These are phyloP conservation scores for Epinephelus fuscoguttatus DNA, from an alignment of 2,113 vertebrate species.

Conservation along the genomic window DNA sequence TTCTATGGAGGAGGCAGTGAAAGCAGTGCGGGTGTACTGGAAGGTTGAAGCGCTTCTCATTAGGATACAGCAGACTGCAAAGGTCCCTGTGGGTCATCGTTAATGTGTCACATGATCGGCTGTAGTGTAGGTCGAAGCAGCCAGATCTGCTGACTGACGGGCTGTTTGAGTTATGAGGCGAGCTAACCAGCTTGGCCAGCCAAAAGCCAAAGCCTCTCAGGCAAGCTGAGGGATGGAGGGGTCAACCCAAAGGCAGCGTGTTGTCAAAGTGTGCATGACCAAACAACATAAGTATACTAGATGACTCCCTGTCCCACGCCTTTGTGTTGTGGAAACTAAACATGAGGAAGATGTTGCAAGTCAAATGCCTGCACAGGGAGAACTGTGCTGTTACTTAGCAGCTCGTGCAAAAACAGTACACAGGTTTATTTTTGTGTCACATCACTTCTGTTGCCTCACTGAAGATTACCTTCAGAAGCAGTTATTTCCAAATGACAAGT, in stretches of 20 bases:
- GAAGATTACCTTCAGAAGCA: background rate
- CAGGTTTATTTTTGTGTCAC: conserved; percentile 21
- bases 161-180: conserved; percentile 46
- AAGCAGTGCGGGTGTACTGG: background rate
- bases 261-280: conserved; percentile 8
- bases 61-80: conserved; percentile 33
- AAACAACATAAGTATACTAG: conserved; percentile 1
- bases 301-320: background rate
- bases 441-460: conserved; percentile 6
- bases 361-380: background rate
- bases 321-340: conserved; percentile 16
- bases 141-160: conserved; percentile 49
- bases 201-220: conserved; percentile 54
- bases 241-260: conserved; percentile 17
- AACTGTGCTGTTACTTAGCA: background rate
- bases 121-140: conserved; percentile 22
- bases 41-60: conserved; percentile 27
- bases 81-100: conserved; percentile 46
- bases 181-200: conserved; percentile 58
- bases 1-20: conserved; percentile 15
- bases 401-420: background rate
- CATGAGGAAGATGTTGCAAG: conserved; percentile 23
- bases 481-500: conserved; percentile 33
- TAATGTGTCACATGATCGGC: conserved; percentile 53
- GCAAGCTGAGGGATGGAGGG: conserved; percentile 10